phyloP scores from a whole-genome alignment of 2,888 invertebrate genomes.

The Ennomos quercinarius region DNA sequence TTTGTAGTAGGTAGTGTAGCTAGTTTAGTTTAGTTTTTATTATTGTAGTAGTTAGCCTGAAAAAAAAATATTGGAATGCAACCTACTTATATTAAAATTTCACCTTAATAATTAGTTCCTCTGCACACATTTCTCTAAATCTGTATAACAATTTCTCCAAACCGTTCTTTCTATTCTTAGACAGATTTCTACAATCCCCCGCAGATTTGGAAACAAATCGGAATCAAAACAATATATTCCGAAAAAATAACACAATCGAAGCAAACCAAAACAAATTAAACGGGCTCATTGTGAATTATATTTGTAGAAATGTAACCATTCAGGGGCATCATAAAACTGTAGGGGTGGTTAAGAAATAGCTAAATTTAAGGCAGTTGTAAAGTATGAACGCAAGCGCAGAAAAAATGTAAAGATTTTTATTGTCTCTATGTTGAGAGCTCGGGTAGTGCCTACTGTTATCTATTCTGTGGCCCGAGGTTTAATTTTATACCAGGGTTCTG shows the following conservation, averaged over 20 bases:
- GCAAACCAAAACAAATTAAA: conserved; percentile 83
- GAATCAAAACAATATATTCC: conserved; percentile 68
- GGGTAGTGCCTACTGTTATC: neutral
- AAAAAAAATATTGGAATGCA: too few species aligned
- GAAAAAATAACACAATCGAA: conserved; percentile 65
- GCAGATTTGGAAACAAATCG: conserved; percentile 46
- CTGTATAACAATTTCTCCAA: conserved; percentile 2
- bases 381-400: conserved; percentile 55
- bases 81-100: too few species aligned
- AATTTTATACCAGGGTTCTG: conserved; percentile 34
- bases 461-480: conserved; percentile 1
- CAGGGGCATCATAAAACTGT: conserved; percentile 71
- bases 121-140: conserved; percentile 1
- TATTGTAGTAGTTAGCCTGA: too few species aligned
- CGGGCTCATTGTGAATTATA: conserved; percentile 55
- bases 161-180: conserved; percentile 7
- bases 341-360: conserved; percentile 44
- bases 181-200: conserved; percentile 34
- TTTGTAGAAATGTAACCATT: conserved; percentile 62
- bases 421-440: conserved; percentile 32
- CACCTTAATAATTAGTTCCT: neutral
- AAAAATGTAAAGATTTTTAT: conserved; percentile 43
- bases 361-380: conserved; percentile 73
- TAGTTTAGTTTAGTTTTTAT: too few species aligned
- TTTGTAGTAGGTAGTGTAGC: too few species aligned